Evolutionary conservation across 1,140 invertebrate genomes (phyloP).

Genomic region (Drosophila willistoni): DNA sequence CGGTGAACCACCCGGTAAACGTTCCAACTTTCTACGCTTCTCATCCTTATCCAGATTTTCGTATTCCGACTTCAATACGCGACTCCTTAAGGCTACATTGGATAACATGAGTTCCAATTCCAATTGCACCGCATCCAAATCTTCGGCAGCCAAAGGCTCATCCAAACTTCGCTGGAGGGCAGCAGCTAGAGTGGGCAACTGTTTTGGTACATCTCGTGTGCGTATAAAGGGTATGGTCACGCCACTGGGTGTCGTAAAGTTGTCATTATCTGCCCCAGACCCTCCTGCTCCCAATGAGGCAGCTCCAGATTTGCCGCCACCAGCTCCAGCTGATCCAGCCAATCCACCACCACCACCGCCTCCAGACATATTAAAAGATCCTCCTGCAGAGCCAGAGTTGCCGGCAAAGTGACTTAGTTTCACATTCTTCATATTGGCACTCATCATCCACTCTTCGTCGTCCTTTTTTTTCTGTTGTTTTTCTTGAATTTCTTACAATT

Average conservation of each 20-base stretch:
- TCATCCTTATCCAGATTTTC: conserved; percentile 88
- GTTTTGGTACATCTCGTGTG: conserved; percentile 84
- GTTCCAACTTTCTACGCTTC: conserved; percentile 85
- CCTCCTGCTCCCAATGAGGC: neutral
- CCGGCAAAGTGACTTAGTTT: conserved; percentile 65
- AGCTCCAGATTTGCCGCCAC: conserved; percentile 36
- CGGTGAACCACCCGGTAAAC: conserved; percentile 56
- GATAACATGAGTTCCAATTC: conserved; percentile 95
- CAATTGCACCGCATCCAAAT: conserved; percentile 92
- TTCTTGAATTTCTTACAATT: conserved; percentile 36
- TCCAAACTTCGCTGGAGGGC: conserved; percentile 86
- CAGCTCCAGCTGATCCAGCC: conserved; percentile 53
- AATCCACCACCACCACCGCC: conserved; percentile 25
- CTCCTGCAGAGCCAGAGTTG: conserved; percentile 23
- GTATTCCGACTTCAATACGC: conserved; percentile 91
- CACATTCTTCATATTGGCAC: conserved; percentile 63
- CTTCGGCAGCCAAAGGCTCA: conserved; percentile 89
- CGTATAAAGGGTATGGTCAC: conserved; percentile 83
- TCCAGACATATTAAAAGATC: neutral
- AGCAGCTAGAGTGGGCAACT: conserved; percentile 85
- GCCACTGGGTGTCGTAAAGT: conserved; percentile 46
- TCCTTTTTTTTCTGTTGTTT: conserved; percentile 37
- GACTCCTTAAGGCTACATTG: conserved; percentile 89
- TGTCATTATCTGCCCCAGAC: conserved; percentile 33
- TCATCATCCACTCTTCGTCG: conserved; percentile 39